A percentile compares a stretch with the other conserved stretches of the same genome.
phyloP scores from a whole-genome alignment of 2,888 invertebrate species.

The Tribolium freemani region DNA sequence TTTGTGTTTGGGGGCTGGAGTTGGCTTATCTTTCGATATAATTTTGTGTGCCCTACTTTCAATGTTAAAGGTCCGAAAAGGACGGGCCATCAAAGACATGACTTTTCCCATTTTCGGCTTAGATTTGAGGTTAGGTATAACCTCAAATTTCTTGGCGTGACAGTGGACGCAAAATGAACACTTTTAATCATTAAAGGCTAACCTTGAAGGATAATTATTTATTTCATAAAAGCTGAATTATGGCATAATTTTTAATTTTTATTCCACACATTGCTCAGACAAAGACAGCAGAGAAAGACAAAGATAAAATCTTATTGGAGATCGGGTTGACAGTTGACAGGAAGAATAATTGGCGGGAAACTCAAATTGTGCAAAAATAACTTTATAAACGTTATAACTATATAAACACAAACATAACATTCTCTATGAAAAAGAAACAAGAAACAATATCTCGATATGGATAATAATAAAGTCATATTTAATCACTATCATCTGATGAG shows the following conservation, averaged over 20 bases:
- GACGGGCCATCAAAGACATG: conserved; percentile 71
- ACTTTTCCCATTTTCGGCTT: conserved; percentile 66
- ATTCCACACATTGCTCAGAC: not conserved
- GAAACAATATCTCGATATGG: too few species aligned
- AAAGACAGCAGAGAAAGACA: not conserved
- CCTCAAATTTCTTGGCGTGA: not conserved
- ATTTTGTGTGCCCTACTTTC: conserved; percentile 82
- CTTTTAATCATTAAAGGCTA: not conserved
- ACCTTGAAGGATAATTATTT: not conserved
- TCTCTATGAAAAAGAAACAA: too few species aligned
- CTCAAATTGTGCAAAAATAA: too few species aligned
- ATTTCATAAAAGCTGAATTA: not conserved
- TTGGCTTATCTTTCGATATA: conserved; percentile 74
- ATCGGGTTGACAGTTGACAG: too few species aligned
- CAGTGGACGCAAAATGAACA: not conserved
- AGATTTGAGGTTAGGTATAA: conserved; percentile 46
- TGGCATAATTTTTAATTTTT: not conserved
- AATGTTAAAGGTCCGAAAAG: conserved; percentile 79
- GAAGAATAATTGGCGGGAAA: too few species aligned
- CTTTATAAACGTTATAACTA: too few species aligned
- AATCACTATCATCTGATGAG: too few species aligned
- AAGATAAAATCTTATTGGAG: too few species aligned
- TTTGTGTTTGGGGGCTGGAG: conserved; percentile 79
- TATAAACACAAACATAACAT: too few species aligned
- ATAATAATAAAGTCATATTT: too few species aligned